Evolutionary conservation across 2,797 vertebrate species (phyloP).

Genomic region (Loriculus beryllinus): DNA sequence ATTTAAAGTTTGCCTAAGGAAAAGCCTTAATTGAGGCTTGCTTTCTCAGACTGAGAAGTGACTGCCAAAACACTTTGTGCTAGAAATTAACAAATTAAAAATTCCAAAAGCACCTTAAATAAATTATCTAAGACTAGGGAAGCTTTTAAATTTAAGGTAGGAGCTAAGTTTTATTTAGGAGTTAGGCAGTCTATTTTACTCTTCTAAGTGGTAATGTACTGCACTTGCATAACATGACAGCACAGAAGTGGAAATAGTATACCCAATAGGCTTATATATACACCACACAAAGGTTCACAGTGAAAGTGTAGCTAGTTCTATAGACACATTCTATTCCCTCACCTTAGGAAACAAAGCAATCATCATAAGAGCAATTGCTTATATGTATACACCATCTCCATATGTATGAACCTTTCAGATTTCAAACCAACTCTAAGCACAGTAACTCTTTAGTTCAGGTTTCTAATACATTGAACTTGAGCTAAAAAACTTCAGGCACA

Average conservation of each 20-base stretch:
- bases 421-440: not conserved
- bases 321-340: not conserved
- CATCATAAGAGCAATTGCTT: not conserved
- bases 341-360: accelerated
- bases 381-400: not conserved
- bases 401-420: not conserved
- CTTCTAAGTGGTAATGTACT: accelerated
- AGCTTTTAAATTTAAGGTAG: not conserved
- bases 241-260: not conserved
- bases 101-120: not conserved
- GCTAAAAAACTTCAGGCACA: not conserved
- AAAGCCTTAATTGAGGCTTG: not conserved
- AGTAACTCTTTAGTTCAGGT: not conserved
- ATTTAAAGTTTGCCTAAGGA: constrained; percentile 36
- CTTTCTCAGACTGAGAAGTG: not conserved
- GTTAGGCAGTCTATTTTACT: not conserved
- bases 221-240: accelerated
- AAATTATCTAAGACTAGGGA: not conserved
- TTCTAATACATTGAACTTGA: not conserved
- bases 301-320: not conserved
- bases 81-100: not conserved
- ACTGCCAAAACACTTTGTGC: not conserved
- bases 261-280: not conserved
- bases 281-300: not conserved
- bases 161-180: not conserved